These are phyloP conservation scores for Notiomystis cincta DNA, from an alignment of 2,113 vertebrate genomes.

Conservation along the genomic window DNA sequence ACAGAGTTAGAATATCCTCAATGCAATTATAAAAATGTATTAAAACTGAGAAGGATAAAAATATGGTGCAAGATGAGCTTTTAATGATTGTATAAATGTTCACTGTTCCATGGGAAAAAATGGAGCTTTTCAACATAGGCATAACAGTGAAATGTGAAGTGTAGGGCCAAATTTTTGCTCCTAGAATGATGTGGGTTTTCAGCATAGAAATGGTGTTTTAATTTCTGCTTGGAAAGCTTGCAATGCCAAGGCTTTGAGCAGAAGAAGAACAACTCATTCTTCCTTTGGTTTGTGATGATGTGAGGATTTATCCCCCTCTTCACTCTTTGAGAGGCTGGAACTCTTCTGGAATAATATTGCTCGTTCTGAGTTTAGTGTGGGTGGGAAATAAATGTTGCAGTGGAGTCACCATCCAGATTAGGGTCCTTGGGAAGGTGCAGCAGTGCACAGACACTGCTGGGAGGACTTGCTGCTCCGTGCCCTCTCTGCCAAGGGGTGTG, in stretches of 20 bases:
- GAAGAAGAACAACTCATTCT: not conserved
- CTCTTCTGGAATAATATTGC: not conserved
- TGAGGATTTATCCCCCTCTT: not conserved
- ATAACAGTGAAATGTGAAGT: not conserved
- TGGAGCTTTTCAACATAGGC: not conserved
- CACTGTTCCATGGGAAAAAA: constrained; percentile 68
- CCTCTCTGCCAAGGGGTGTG: not conserved
- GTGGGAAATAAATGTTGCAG: not conserved
- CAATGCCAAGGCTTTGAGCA: not conserved
- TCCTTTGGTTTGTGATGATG: not conserved
- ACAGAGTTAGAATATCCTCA: constrained; percentile 80
- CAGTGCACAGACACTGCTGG: not conserved
- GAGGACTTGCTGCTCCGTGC: not conserved
- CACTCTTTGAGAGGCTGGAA: not conserved
- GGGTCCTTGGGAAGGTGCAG: not conserved
- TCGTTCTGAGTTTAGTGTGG: not conserved
- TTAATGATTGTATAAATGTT: constrained; percentile 81
- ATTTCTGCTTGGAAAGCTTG: not conserved
- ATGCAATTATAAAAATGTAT: constrained; percentile 82
- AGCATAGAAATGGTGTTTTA: not conserved
- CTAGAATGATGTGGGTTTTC: not conserved
- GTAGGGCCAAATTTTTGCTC: not conserved
- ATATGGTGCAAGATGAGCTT: constrained; percentile 75
- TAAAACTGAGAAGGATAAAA: constrained; percentile 78
- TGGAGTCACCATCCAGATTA: not conserved